Percentiles rank a stretch among this genome's conserved stretches.
Conservation (phyloP, 2,797 vertebrate species). For the Chrosomus eos region DNA sequence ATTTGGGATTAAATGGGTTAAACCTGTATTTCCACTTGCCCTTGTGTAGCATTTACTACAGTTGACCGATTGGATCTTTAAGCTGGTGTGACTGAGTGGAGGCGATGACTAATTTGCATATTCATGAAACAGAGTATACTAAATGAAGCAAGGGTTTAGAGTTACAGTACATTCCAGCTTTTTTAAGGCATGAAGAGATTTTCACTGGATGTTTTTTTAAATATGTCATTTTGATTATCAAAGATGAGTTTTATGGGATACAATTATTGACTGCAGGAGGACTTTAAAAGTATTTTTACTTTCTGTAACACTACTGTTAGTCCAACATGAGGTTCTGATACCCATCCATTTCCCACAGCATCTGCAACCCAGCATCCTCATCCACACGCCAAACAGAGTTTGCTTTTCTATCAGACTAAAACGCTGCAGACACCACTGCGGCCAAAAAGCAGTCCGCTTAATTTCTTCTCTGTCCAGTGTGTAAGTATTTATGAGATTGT, state of each 20-base stretch:
- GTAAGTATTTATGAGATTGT: constrained; percentile 52
- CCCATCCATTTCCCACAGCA: constrained; percentile 15
- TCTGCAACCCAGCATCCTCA: not conserved
- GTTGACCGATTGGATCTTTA: not conserved
- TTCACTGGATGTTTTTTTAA: not conserved
- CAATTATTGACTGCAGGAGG: not conserved
- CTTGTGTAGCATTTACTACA: not conserved
- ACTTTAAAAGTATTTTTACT: not conserved
- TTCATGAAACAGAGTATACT: not conserved
- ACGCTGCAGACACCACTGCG: constrained; percentile 9
- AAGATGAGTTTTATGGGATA: not conserved
- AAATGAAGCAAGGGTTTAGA: not conserved
- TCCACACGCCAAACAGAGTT: not conserved
- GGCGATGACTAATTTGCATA: not conserved
- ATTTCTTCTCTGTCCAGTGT: constrained; percentile 26
- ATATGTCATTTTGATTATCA: not conserved
- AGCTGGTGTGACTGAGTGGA: not conserved
- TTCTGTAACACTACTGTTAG: not conserved
- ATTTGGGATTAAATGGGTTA: too few relatives aligned
- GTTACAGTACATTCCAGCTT: not conserved
- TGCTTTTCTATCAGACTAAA: constrained; percentile 25
- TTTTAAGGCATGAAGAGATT: not conserved
- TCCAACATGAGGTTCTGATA: not conserved
- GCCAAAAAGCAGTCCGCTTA: constrained; percentile 26
- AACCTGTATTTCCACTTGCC: not conserved